Evolutionary conservation across 2,113 vertebrate species (phyloP).

Genomic region (Mormyrus iriodes): DNA sequence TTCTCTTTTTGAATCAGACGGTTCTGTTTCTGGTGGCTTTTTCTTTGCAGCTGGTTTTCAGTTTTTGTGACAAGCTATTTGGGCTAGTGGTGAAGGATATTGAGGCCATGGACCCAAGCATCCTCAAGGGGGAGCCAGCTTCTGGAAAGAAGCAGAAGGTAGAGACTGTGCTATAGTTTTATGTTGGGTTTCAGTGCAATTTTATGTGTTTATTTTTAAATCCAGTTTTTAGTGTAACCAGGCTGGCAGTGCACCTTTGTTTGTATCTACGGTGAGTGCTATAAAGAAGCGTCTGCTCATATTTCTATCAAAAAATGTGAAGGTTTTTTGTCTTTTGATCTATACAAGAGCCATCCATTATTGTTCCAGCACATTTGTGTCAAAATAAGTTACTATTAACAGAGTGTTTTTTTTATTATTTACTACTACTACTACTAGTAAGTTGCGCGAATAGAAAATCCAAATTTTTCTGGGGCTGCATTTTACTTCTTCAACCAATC

Average conservation of each 20-base stretch:
- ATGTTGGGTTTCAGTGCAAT: background rate
- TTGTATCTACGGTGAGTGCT: background rate
- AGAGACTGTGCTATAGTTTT: background rate
- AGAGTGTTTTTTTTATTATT: too few relatives aligned
- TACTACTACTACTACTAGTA: too few relatives aligned
- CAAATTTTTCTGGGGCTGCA: too few relatives aligned
- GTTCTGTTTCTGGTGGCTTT: background rate
- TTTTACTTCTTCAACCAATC: too few relatives aligned
- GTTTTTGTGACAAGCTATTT: slow-evolving; percentile 92
- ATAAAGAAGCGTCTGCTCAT: too few relatives aligned
- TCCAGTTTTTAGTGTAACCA: background rate
- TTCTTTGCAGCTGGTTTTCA: slow-evolving; percentile 79
- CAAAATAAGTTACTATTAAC: too few relatives aligned
- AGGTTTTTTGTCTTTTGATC: too few relatives aligned
- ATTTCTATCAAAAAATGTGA: too few relatives aligned
- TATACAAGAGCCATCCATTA: too few relatives aligned
- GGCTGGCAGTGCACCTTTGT: background rate
- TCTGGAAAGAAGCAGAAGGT: slow-evolving; percentile 90
- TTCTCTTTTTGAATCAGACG: background rate
- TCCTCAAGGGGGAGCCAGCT: slow-evolving; percentile 80
- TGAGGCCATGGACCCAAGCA: slow-evolving; percentile 95
- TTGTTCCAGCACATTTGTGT: too few relatives aligned
- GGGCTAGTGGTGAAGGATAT: slow-evolving; percentile 87
- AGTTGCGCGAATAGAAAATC: too few relatives aligned
- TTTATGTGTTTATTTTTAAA: background rate